Evolutionary conservation across 2,797 vertebrate species (phyloP), one percentile per base, ranked within the genome.

Genomic region (Pachyuromys duprasi): DNA sequence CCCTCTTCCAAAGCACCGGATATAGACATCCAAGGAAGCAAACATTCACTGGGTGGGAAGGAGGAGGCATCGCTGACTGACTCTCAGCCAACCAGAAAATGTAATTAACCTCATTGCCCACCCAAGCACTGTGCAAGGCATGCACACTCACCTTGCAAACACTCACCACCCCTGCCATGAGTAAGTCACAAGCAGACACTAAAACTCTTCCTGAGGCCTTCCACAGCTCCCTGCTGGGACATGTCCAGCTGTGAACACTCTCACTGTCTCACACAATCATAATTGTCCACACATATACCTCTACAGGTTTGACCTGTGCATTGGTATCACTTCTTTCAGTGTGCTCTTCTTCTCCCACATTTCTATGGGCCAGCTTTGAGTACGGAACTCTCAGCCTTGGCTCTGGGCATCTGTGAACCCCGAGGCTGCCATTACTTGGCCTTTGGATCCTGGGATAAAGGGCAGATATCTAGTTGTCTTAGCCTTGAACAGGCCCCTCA

Each of bases 61-160:
- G 89, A 62, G 15, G 55, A 94, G 78, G 81, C 0, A 4, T 80
- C 0, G 26, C 92, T 39, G 94, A 97, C 79, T 63, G 94, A 80
- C 93, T 95, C 63, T 53, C 81, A 86, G 88, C 78, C 93, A 72
- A 86, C 92, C 93, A 86, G 93, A 96, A 96, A 96, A 95, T 84
- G 53, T 72, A 89, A 92, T 92, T 83, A 86, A 89, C 89, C 89
- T 60, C 69, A 13, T 18, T 60, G 90, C 86, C 84, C 90, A 84
- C 24, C 57, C 83, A 4, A 39, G 87, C 24, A 0, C n/a, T 8
- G 39, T 8, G 3, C 18, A 62, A 14, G 42, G 33, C 60, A 36
- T 36, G 33, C 4, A 1, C 24, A 18, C 76, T n/a, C 26, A 26
- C 69, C 74, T 26, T 45, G 28, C n/a, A 63, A 76, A 63, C 74